phyloP scores from a whole-genome alignment of 2,113 vertebrate genomes.

The Dipodomys merriami region DNA sequence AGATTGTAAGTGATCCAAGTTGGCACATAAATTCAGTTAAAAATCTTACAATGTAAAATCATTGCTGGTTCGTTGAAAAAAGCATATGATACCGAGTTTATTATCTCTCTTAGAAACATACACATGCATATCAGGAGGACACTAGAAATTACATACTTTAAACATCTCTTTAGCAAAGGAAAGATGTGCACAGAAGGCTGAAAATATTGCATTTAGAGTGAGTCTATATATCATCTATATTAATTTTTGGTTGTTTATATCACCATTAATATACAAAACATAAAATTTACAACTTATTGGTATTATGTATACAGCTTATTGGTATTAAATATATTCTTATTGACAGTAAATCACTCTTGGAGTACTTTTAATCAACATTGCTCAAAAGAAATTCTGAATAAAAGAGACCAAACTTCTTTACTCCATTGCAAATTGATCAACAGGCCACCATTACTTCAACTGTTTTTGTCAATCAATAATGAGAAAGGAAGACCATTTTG shows the following conservation, averaged over 20 bases:
- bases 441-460: background rate
- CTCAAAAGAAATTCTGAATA: constrained; percentile 11
- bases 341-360: background rate
- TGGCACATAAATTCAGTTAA: constrained; percentile 44
- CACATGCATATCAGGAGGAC: background rate
- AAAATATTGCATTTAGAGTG: background rate
- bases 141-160: background rate
- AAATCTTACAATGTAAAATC: constrained; percentile 28
- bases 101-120: background rate
- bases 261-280: background rate
- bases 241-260: background rate
- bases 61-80: constrained; percentile 32
- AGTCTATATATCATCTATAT: background rate
- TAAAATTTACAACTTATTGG: background rate
- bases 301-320: background rate
- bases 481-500: background rate
- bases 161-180: background rate
- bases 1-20: constrained; percentile 51
- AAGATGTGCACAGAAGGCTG: constrained; percentile 2
- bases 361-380: background rate
- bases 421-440: background rate
- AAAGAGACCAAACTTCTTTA: background rate
- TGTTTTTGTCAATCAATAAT: background rate
- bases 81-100: background rate
- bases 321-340: background rate